These are phyloP conservation scores for Apus apus DNA, from an alignment of 2,113 vertebrate species.

Conservation along the genomic window DNA sequence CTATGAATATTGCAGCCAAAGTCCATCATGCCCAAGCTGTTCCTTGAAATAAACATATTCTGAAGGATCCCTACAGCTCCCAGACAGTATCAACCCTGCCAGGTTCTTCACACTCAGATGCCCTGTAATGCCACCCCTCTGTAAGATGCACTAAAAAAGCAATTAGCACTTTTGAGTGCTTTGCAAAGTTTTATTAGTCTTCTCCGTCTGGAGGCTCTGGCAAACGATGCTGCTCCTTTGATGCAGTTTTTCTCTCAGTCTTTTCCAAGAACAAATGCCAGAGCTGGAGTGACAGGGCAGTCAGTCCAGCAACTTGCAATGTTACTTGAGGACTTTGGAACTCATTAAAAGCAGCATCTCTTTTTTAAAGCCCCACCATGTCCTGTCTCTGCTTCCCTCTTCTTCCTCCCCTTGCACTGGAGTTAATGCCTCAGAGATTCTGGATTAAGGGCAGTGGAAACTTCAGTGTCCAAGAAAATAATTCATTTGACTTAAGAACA, in stretches of 20 bases:
- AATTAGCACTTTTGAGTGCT: constrained; percentile 52
- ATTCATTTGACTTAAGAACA: neutral
- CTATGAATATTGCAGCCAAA: neutral
- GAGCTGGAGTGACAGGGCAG: neutral
- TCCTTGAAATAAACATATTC: neutral
- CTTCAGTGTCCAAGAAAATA: fast-evolving
- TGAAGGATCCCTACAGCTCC: neutral
- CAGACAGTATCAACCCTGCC: neutral
- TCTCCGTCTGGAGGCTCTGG: constrained; percentile 26
- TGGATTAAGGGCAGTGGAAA: neutral
- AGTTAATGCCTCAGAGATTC: neutral
- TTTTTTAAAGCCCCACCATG: neutral
- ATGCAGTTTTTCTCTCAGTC: neutral
- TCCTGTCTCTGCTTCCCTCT: neutral
- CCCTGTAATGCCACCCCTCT: neutral
- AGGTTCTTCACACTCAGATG: neutral
- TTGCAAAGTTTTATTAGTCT: constrained; percentile 4
- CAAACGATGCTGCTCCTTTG: neutral
- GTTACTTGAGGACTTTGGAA: neutral
- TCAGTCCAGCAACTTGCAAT: neutral
- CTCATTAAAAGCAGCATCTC: neutral
- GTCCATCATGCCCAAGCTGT: neutral
- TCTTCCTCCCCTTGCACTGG: too few species aligned
- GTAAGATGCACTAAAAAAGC: neutral
- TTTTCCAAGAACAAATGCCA: neutral